Conservation (phyloP, 1,140 invertebrate genomes). For the Bombus fervidus region DNA sequence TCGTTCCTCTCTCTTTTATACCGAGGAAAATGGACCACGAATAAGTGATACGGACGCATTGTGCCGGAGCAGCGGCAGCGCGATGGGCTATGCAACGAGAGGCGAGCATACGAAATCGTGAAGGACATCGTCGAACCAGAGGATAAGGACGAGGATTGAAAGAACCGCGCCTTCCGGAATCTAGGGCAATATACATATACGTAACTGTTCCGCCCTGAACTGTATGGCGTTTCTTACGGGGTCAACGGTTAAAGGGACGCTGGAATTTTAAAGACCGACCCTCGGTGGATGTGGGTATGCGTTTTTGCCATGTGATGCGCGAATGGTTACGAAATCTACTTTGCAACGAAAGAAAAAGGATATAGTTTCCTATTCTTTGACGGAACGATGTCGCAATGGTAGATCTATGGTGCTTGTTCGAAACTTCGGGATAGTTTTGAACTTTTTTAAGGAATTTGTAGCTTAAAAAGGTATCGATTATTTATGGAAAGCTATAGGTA, state of each 20-base stretch:
- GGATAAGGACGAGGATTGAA: constrained; percentile 50
- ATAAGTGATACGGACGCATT: constrained; percentile 78
- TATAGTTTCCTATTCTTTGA: background rate
- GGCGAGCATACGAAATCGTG: background rate
- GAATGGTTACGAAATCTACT: background rate
- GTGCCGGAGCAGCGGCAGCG: constrained; percentile 36
- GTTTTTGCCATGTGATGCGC: background rate
- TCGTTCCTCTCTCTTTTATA: constrained; percentile 65
- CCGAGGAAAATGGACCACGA: constrained; percentile 76
- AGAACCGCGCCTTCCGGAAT: constrained; percentile 37
- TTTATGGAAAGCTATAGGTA: too few relatives aligned
- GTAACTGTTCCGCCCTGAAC: background rate
- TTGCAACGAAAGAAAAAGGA: background rate
- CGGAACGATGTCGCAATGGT: too few relatives aligned
- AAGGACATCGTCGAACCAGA: constrained; percentile 22
- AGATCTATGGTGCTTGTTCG: too few relatives aligned
- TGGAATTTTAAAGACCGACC: constrained; percentile 28
- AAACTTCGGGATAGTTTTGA: too few relatives aligned
- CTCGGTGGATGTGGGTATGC: background rate
- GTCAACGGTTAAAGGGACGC: constrained; percentile 55
- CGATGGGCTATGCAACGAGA: constrained; percentile 12
- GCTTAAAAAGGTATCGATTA: too few relatives aligned
- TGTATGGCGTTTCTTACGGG: constrained; percentile 34
- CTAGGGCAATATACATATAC: constrained; percentile 34
- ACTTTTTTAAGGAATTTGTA: too few relatives aligned